Percentiles rank a stretch among this genome's conserved stretches.
phyloP scores from a whole-genome alignment of 2,113 vertebrate species.

The Ancistrus triradiatus region DNA sequence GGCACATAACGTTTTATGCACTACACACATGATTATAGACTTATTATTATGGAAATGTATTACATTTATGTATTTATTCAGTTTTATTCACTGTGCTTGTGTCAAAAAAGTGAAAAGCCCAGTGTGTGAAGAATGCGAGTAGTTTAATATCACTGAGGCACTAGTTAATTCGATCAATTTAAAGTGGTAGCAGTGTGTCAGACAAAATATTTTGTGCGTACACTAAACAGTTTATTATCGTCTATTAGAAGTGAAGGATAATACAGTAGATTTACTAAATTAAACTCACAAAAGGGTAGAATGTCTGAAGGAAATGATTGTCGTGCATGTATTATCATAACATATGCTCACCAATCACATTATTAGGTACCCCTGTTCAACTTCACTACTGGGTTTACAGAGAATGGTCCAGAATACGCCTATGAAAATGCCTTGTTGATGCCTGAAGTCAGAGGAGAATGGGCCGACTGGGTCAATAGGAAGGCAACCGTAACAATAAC shows the following conservation, averaged over 20 bases:
- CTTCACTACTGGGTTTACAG: too few relatives aligned
- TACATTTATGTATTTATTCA: conserved; percentile 9
- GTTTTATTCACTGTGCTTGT: conserved; percentile 1
- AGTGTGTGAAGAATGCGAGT: conserved; percentile 13
- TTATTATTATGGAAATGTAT: conserved; percentile 8
- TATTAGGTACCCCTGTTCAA: too few relatives aligned
- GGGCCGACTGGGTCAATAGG: too few relatives aligned
- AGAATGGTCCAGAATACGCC: too few relatives aligned
- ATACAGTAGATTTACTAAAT: background rate
- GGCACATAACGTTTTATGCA: background rate
- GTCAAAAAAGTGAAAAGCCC: conserved; percentile 2
- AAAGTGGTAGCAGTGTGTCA: conserved; percentile 9
- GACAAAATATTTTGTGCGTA: background rate
- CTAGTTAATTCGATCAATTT: conserved; percentile 14
- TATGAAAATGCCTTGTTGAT: too few relatives aligned
- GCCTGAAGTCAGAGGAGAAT: too few relatives aligned
- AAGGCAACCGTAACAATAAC: too few relatives aligned
- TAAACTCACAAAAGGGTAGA: background rate
- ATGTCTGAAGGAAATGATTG: too few relatives aligned
- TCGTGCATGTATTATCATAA: too few relatives aligned
- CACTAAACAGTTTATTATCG: background rate
- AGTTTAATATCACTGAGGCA: conserved; percentile 12
- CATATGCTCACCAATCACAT: too few relatives aligned
- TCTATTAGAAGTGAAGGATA: background rate
- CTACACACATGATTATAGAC: background rate